Conservation (phyloP, 2,888 invertebrate genomes). For the Tipula helvola region DNA sequence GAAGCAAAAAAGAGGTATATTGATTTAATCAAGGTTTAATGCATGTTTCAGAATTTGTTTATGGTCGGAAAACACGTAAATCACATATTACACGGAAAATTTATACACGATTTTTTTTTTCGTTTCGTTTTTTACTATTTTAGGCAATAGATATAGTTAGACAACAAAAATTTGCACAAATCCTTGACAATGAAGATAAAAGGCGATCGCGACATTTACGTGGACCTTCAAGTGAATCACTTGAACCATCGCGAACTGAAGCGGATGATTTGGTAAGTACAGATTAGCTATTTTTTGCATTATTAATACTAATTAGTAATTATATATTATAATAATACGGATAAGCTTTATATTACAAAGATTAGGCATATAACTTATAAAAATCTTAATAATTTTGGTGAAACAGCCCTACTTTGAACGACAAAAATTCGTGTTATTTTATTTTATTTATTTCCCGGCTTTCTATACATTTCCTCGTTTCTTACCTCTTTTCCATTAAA, state of each 20-base stretch:
- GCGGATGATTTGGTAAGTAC: neutral
- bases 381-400: too few relatives aligned
- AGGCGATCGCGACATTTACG: conserved; percentile 41
- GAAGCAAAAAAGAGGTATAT: conserved; percentile 86
- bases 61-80: neutral
- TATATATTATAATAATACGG: too few relatives aligned
- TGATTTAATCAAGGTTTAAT: conserved; percentile 15
- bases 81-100: neutral
- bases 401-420: too few relatives aligned
- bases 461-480: too few relatives aligned
- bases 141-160: conserved; percentile 83
- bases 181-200: conserved; percentile 47
- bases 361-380: too few relatives aligned
- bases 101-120: neutral
- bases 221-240: conserved; percentile 11
- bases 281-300: neutral
- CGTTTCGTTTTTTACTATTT: conserved; percentile 29
- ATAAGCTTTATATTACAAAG: too few relatives aligned
- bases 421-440: too few relatives aligned
- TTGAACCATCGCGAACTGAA: neutral
- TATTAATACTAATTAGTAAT: too few relatives aligned
- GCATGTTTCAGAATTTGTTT: neutral
- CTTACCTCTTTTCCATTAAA: too few relatives aligned
- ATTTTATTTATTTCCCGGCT: too few relatives aligned
- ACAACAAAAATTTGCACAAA: conserved; percentile 72